Conservation (phyloP, 1,140 invertebrate genomes). For the Homalodisca vitripennis region DNA sequence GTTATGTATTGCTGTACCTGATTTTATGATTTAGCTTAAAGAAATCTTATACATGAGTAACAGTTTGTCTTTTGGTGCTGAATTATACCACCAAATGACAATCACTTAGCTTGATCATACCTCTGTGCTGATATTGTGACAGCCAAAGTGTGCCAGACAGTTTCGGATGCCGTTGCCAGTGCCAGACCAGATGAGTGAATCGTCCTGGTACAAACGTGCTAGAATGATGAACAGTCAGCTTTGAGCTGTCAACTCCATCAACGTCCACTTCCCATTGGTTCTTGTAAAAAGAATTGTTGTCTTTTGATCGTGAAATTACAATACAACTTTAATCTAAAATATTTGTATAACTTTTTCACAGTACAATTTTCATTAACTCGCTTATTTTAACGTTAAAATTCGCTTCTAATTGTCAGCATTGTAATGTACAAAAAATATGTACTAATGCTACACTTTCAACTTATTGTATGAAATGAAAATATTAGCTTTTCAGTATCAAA, state of each 20-base stretch:
- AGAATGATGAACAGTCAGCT: constrained; percentile 16
- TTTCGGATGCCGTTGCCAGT: background rate
- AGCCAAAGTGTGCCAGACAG: background rate
- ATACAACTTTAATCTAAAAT: background rate
- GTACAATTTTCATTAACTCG: background rate
- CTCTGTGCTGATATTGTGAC: background rate
- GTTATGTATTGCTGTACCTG: no score
- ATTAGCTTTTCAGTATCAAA: no score
- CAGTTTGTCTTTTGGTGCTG: no score
- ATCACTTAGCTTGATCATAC: no score
- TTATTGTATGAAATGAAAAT: no score
- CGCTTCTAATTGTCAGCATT: no score
- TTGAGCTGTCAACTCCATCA: background rate
- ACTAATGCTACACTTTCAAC: background rate
- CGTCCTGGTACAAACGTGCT: background rate
- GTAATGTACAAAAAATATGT: background rate
- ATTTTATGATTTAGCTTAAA: no score
- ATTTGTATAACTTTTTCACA: background rate
- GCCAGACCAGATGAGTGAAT: constrained; percentile 22
- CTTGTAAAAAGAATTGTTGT: background rate
- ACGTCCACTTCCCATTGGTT: background rate
- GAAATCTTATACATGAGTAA: no score
- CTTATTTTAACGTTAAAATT: no score
- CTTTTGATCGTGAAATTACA: background rate
- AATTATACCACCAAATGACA: no score